A percentile compares a stretch with the other conserved stretches of the same genome.
phyloP scores from a whole-genome alignment of 2,113 vertebrate genomes.

The Microtus montanus region DNA sequence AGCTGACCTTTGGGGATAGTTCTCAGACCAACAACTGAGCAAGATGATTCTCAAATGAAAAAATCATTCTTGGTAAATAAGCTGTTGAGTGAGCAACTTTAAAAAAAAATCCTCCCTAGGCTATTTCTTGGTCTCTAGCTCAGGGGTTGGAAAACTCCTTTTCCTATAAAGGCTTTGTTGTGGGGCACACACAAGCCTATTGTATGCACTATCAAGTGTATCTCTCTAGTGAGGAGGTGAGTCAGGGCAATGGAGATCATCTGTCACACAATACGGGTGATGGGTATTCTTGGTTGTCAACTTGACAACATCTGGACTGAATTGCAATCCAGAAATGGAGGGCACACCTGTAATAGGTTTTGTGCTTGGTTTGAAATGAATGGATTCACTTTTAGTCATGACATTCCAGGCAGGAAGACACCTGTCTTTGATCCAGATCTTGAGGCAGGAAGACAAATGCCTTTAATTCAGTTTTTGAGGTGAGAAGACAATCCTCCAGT shows the following conservation, averaged over 20 bases:
- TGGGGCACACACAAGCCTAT: background rate
- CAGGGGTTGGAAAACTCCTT: background rate
- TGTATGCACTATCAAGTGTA: background rate
- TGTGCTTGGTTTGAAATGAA: background rate
- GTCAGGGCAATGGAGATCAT: background rate
- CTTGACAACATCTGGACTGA: background rate
- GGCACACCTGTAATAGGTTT: background rate
- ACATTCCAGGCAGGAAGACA: background rate
- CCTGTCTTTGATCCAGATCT: background rate
- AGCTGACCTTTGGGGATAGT: rapidly evolving
- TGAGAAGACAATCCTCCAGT: background rate
- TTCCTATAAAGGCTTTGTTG: background rate
- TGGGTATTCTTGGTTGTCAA: background rate
- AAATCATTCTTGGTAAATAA: background rate
- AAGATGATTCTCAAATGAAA: background rate
- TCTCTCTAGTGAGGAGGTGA: background rate
- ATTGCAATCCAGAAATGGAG: background rate
- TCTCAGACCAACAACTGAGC: background rate
- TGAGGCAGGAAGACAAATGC: background rate
- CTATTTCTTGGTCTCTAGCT: background rate
- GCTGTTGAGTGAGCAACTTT: background rate
- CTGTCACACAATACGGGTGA: background rate
- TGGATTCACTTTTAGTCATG: background rate
- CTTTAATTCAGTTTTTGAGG: background rate
- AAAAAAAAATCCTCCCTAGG: no score